These are phyloP conservation scores for Cathartes aura DNA, from an alignment of 2,113 vertebrate species.

Conservation along the genomic window DNA sequence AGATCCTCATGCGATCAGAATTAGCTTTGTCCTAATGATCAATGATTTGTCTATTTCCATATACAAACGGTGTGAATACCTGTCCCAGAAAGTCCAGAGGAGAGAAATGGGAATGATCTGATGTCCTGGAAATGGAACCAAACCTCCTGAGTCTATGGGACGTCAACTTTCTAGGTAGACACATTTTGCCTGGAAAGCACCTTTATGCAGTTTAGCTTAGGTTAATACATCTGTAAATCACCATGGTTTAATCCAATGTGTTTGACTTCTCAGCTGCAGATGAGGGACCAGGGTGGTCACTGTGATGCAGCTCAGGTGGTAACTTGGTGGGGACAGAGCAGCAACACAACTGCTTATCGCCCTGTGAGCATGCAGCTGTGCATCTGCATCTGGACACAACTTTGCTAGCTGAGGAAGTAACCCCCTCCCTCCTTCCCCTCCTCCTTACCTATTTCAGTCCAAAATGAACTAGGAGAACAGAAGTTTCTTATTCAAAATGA, in stretches of 20 bases:
- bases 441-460: background rate
- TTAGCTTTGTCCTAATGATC: background rate
- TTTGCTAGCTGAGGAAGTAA: background rate
- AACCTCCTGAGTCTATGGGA: background rate
- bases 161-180: background rate
- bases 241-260: background rate
- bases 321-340: background rate
- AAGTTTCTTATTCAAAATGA: background rate
- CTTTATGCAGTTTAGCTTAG: background rate
- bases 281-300: background rate
- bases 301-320: background rate
- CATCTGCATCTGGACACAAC: background rate
- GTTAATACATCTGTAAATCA: background rate
- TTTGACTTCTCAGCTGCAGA: background rate
- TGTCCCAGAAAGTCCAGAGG: background rate
- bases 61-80: background rate
- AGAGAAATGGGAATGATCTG: background rate
- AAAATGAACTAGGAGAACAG: background rate
- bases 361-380: background rate
- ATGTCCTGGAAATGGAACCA: background rate
- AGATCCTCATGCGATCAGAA: fast-evolving
- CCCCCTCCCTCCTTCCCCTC: background rate
- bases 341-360: background rate
- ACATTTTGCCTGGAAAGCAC: background rate
- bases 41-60: background rate